Base-by-base conservation (phyloP, 2,113 vertebrate genomes). In the Alces alces region DNA sequence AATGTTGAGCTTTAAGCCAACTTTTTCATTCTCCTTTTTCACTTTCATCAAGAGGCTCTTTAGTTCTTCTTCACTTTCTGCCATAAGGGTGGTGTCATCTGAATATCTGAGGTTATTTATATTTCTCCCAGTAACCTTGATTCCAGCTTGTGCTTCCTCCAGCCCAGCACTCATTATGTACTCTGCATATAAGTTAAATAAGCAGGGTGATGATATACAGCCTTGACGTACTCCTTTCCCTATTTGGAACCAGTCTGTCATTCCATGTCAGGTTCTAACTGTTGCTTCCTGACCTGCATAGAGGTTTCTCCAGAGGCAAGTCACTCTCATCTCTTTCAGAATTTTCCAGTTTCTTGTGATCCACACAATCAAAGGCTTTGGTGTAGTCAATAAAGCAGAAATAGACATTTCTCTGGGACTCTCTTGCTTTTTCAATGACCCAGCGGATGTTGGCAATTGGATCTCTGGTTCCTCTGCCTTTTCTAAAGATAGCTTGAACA, bases 161-260 rank as follows among this genome's bases (percentile, higher is more conserved):
- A 36, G 33, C 64, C n/a, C n/a, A 66, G 17, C 2, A 3, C 19
- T 66, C 64, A 66, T 36, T 17, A 66, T 36, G 33, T 11, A 36
- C 33, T 66, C 64, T 36, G 17, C 17, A 66, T 66, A 36, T 2
- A 36, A 66, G 0, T 66, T 66, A 66, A 66, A 66, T 66, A 36
- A 36, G n/a, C 64, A 66, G 64, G 64, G 33, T 66, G 17, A 66
- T 4, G 2, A 36, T 66, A 21, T 36, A 66, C 17, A 66, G 17
- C 33, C 33, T 66, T 21, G 33, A 66, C 0, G 0, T 10, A 66
- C 17, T 36, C 17, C 8, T 36, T 66, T 66, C 0, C 33, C 4
- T 21, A 36, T 66, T 66, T 66, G 64, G 33, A 66, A 66, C 17
- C 64, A 21, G 64, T 66, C 33, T 66, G 16, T 21, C 2, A 8